These are phyloP conservation scores for Calosoma granatense DNA, from an alignment of 1,140 invertebrate species.

Conservation along the genomic window DNA sequence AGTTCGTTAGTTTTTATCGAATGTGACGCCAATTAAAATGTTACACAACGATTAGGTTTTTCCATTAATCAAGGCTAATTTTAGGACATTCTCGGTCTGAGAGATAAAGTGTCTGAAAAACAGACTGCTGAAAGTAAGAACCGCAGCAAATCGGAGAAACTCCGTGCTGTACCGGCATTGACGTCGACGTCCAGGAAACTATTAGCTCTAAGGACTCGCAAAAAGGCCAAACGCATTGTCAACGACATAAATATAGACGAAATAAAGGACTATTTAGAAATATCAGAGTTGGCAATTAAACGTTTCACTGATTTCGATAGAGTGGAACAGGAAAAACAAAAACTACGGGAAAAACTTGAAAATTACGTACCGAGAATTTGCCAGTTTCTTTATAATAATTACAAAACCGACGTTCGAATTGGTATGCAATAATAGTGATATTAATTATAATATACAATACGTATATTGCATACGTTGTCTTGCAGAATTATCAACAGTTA, in stretches of 20 bases:
- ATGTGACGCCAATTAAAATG: too few relatives aligned
- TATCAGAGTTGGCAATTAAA: background rate
- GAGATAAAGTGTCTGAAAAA: background rate
- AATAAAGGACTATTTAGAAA: constrained; percentile 3
- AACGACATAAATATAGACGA: background rate
- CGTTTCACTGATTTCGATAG: background rate
- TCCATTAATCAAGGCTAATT: background rate
- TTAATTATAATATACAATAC: background rate
- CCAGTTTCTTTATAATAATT: background rate
- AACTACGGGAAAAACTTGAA: background rate
- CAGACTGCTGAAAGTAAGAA: background rate
- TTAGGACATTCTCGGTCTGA: background rate
- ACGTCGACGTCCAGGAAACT: background rate
- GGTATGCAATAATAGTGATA: background rate
- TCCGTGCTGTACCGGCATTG: background rate
- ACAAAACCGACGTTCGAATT: background rate
- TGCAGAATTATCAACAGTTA: background rate
- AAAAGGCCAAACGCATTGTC: background rate
- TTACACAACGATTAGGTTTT: background rate
- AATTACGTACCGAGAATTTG: background rate
- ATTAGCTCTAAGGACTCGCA: background rate
- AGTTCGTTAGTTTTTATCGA: too few relatives aligned
- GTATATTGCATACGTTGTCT: background rate
- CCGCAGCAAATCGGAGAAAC: background rate
- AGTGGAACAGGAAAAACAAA: background rate